Evolutionary conservation across 2,113 vertebrate genomes (phyloP).

Genomic region (Pithys albifrons): DNA sequence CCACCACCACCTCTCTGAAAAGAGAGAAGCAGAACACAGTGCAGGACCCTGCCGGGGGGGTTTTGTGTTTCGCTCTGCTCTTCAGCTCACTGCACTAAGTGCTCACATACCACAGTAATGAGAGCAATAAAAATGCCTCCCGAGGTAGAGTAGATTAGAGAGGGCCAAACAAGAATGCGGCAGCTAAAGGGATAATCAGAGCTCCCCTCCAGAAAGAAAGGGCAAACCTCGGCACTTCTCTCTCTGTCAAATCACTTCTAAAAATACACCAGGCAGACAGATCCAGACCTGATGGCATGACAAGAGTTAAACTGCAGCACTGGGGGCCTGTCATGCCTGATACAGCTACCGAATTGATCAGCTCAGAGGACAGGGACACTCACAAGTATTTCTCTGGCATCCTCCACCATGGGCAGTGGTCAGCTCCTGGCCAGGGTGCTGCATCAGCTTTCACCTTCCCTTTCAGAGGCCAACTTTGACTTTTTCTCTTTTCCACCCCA

Average conservation of each 20-base stretch:
- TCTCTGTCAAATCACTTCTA: conserved; percentile 22
- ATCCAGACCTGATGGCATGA: background rate
- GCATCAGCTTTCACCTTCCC: background rate
- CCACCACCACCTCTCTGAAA: background rate
- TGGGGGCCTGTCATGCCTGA: background rate
- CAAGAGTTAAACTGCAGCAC: background rate
- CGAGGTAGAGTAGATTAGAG: conserved; percentile 58
- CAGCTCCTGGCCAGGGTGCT: background rate
- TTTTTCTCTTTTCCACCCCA: background rate
- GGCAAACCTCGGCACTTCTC: background rate
- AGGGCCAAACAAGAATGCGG: background rate
- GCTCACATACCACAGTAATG: conserved; percentile 40
- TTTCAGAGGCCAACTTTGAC: background rate
- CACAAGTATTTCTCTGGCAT: background rate
- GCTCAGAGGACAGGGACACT: background rate
- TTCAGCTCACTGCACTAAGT: conserved; percentile 13
- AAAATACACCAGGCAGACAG: conserved; percentile 3
- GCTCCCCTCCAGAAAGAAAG: background rate
- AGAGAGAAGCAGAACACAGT: background rate
- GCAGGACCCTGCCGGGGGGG: background rate
- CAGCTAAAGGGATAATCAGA: conserved; percentile 40
- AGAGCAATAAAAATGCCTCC: conserved; percentile 14
- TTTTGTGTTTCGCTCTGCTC: background rate
- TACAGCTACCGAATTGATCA: background rate
- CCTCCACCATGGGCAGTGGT: background rate